These are phyloP conservation scores for Cotesia vestalis DNA, from an alignment of 1,140 invertebrate genomes.

Conservation along the genomic window DNA sequence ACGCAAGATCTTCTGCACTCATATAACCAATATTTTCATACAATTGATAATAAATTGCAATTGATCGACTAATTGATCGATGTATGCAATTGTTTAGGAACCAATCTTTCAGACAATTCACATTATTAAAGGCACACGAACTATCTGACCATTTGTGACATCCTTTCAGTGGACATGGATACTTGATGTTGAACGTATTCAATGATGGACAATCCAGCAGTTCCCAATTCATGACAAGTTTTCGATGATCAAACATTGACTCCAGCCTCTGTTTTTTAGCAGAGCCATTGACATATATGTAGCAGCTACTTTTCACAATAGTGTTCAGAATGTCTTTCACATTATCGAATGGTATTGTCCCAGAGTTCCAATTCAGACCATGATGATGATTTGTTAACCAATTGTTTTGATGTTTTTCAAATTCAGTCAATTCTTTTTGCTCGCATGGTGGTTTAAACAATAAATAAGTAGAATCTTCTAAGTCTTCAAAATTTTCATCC, in stretches of 20 bases:
- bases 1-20: too few relatives aligned
- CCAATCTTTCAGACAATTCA: too few relatives aligned
- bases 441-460: constrained; percentile 31
- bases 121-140: too few relatives aligned
- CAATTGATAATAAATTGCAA: too few relatives aligned
- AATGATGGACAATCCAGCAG: constrained; percentile 32
- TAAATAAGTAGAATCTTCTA: neutral
- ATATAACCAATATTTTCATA: too few relatives aligned
- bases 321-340: constrained; percentile 7
- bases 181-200: neutral
- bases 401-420: constrained; percentile 22
- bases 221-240: constrained; percentile 25
- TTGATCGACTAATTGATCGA: too few relatives aligned
- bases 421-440: constrained; percentile 15
- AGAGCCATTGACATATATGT: constrained; percentile 34
- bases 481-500: neutral
- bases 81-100: too few relatives aligned
- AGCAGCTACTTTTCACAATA: constrained; percentile 6
- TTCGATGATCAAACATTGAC: neutral
- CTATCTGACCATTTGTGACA: too few relatives aligned
- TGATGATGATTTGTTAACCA: constrained; percentile 34
- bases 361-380: constrained; percentile 31
- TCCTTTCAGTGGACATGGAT: too few relatives aligned
- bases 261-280: constrained; percentile 33
- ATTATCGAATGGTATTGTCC: constrained; percentile 24